Percentiles rank a stretch among this genome's conserved stretches.
phyloP scores from a whole-genome alignment of 2,797 vertebrate species.

The Poecilia wingei region DNA sequence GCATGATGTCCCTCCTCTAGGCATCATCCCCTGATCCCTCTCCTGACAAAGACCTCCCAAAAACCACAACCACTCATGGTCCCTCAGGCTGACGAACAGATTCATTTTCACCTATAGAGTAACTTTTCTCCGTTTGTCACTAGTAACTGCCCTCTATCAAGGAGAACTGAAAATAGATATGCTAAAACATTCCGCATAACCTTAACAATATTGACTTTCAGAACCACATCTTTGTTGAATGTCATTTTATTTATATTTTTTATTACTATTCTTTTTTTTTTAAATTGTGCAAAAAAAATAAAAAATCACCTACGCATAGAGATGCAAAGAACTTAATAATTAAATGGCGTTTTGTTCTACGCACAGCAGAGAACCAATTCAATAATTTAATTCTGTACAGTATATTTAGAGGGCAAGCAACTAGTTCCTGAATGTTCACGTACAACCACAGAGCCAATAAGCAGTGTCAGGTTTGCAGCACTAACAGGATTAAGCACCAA shows the following conservation, averaged over 20 bases:
- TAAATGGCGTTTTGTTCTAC: constrained; percentile 30
- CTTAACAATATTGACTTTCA: constrained; percentile 50
- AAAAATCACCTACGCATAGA: constrained; percentile 6
- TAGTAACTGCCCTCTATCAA: constrained; percentile 69
- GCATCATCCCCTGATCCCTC: constrained; percentile 65
- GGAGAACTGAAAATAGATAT: constrained; percentile 72
- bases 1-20: constrained; percentile 55
- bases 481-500: constrained; percentile 84
- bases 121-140: constrained; percentile 67
- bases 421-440: constrained; percentile 75
- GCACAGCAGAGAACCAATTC: constrained; percentile 32
- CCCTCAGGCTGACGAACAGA: constrained; percentile 73
- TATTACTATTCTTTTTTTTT: constrained; percentile 6
- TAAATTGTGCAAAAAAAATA: background rate
- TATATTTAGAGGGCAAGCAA: constrained; percentile 76
- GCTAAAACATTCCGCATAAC: constrained; percentile 46
- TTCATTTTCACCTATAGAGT: constrained; percentile 72
- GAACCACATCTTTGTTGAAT: constrained; percentile 14
- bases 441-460: constrained; percentile 75
- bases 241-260: constrained; percentile 5
- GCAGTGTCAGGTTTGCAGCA: constrained; percentile 77
- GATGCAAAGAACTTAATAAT: background rate
- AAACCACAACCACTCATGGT: constrained; percentile 70
- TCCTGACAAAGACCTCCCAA: constrained; percentile 76
- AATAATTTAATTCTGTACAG: constrained; percentile 71